Evolutionary conservation across 1,140 invertebrate genomes (phyloP), one percentile per base, ranked within the genome.

Genomic region (Drosophila novamexicana): DNA sequence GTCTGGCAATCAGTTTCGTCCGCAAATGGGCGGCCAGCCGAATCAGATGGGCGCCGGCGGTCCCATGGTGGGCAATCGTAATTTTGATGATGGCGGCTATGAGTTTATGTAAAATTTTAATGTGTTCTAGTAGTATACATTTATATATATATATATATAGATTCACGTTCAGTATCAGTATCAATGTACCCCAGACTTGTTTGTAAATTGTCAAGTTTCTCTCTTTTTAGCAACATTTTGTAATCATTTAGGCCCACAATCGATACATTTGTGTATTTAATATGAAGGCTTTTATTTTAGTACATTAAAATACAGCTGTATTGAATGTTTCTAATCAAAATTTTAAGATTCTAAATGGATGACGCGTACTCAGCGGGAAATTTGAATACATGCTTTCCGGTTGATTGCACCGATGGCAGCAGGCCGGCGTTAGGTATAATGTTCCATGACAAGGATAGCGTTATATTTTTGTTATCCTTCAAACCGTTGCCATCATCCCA

Each of bases 401-500:
- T 93, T 12, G 97, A 96, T 93, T 95, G 95, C 39, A 98, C 95
- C 81, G 96, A 97, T 29, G 98, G 98, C 64, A 99, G 93, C 61
- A 97, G 94, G 44, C 99, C 99, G 81, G 98, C 98, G 94, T 99
- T 99, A 44, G 99, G 99, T 78, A 99, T 98, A 40, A 99, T 97
- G 93, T 99, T 99, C 97, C 98, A 99, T 0, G 97, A 97, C 12
- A 99, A 93, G n/a, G 95, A 96, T 54, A 99, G 93, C 3, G 98
- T 98, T 1, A 99, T 95, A 93, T 99, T 99, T 82, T 96, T 95
- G 92, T 99, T 98, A 52, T 95, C 97, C 88, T 95, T 97, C 10
- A 99, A 94, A 91, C 98, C 98, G 93, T 98, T 98, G 52, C 98
- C 98, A 94, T 99, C 99, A 95, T 99, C 99, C 97, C 98, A 99